These are phyloP conservation scores for Poeciliopsis turneri DNA, from an alignment of 2,797 vertebrate genomes.

Conservation along the genomic window DNA sequence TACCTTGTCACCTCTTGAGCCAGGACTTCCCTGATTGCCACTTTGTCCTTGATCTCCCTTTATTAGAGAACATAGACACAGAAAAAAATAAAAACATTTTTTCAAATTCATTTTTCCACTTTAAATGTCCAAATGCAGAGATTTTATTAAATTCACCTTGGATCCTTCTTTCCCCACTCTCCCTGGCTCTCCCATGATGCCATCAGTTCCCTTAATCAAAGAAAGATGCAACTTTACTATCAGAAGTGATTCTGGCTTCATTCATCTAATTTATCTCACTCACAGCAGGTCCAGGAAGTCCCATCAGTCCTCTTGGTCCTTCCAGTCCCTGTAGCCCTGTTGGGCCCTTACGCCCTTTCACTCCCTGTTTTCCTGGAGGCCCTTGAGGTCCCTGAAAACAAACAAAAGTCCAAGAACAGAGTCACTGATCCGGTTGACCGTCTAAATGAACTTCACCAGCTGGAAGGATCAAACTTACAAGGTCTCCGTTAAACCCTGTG, in stretches of 20 bases:
- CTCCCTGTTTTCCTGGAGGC: constrained; percentile 69
- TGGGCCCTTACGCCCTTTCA: constrained; percentile 72
- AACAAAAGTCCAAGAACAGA: constrained; percentile 17
- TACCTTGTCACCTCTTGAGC: constrained; percentile 79
- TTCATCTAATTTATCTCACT: constrained; percentile 26
- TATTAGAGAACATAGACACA: constrained; percentile 6
- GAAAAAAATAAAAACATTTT: not conserved
- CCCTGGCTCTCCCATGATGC: constrained; percentile 77
- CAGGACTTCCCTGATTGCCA: constrained; percentile 70
- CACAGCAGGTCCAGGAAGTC: constrained; percentile 72
- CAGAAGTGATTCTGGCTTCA: not conserved
- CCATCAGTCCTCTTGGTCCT: constrained; percentile 70
- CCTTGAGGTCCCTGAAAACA: constrained; percentile 74
- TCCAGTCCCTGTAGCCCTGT: constrained; percentile 68
- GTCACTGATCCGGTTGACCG: not conserved
- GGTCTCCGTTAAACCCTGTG: constrained; percentile 73
- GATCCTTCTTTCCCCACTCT: constrained; percentile 77
- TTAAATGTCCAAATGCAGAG: not conserved
- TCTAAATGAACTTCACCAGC: not conserved
- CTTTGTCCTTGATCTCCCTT: constrained; percentile 74
- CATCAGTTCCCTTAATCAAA: constrained; percentile 77
- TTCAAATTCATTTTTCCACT: not conserved
- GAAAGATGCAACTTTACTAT: not conserved
- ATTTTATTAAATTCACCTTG: constrained; percentile 66
- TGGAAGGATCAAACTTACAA: constrained; percentile 56